phyloP scores from a whole-genome alignment of 35 echinoderm and acorn worm genomes.

The Patiria miniata region DNA sequence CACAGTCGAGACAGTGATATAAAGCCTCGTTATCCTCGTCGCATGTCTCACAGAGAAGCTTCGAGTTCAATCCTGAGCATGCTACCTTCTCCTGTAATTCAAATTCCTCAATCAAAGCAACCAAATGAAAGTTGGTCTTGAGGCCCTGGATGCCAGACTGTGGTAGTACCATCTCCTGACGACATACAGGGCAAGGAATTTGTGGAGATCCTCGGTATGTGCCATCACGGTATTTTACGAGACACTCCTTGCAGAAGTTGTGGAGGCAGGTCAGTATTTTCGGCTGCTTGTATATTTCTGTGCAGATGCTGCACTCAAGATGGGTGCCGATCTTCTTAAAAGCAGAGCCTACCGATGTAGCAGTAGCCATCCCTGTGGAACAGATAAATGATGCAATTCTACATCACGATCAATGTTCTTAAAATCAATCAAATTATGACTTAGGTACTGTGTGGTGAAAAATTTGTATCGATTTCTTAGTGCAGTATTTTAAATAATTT shows the following conservation, averaged over 20 bases:
- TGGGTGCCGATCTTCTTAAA: slow-evolving; percentile 1
- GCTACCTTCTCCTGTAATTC: not conserved
- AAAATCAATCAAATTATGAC: no score
- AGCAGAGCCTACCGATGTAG: no score
- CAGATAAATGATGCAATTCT: no score
- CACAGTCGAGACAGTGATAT: slow-evolving; percentile 17
- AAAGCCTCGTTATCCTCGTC: not conserved
- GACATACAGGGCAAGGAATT: slow-evolving; percentile 40
- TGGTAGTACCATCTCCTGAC: not conserved
- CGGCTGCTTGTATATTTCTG: slow-evolving; percentile 32
- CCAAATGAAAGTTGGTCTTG: slow-evolving; percentile 47
- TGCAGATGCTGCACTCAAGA: slow-evolving; percentile 44
- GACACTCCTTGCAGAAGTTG: slow-evolving; percentile 55
- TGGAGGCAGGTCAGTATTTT: slow-evolving; percentile 55
- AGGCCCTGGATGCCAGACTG: not conserved
- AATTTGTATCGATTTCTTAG: no score
- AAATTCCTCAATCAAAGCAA: slow-evolving; percentile 41
- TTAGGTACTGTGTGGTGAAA: no score
- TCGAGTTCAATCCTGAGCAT: not conserved
- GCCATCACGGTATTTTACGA: slow-evolving; percentile 25
- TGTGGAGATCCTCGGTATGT: not conserved
- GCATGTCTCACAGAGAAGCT: not conserved
- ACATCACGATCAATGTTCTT: no score
- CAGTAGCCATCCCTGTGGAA: no score
- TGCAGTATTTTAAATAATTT: no score